Evolutionary conservation across 2,113 vertebrate genomes (phyloP).

Genomic region (Elanoides forficatus): DNA sequence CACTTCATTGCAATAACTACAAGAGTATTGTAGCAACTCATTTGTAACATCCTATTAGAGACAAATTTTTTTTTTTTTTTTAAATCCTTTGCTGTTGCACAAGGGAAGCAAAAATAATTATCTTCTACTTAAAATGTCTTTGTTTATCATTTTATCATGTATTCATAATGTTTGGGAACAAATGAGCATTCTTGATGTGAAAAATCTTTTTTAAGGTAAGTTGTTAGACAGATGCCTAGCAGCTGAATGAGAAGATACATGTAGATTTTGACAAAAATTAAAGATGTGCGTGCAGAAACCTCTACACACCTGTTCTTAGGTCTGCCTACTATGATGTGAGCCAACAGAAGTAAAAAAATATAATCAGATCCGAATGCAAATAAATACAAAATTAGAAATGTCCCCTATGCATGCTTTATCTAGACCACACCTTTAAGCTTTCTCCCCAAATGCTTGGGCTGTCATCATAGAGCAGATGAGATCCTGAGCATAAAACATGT

Average conservation of each 20-base stretch:
- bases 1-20: not conserved
- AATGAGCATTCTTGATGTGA: not conserved
- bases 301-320: not conserved
- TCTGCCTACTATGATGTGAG: not conserved
- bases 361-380: not conserved
- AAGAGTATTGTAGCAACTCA: not conserved
- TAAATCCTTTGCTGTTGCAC: not conserved
- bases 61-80: not conserved
- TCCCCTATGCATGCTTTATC: not conserved
- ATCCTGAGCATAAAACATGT: not conserved
- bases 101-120: not conserved
- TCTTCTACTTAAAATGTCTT: not conserved
- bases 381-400: not conserved
- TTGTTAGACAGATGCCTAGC: not conserved
- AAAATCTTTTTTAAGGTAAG: not conserved
- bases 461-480: fast-evolving
- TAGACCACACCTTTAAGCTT: not conserved
- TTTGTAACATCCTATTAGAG: not conserved
- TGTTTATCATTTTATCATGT: not conserved
- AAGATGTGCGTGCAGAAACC: not conserved
- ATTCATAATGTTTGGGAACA: not conserved
- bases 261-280: not conserved
- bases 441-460: not conserved
- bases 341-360: not conserved
- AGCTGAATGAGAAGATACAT: not conserved